Conservation (phyloP, 1,140 invertebrate species). For the Caenorhabditis tropicalis region DNA sequence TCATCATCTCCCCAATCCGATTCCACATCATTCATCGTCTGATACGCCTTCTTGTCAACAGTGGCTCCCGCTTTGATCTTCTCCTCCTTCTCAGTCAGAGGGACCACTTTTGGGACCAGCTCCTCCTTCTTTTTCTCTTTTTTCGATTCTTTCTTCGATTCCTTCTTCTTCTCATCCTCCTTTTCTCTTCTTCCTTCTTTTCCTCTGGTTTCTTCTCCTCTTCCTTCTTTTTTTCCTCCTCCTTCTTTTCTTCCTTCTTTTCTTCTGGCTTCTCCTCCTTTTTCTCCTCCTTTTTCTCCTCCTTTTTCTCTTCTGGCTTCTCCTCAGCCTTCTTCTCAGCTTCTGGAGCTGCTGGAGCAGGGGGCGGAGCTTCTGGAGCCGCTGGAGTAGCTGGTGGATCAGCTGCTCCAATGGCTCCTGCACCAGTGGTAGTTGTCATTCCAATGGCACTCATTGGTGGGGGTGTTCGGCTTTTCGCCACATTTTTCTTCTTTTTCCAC, state of each 20-base stretch:
- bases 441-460: not conserved
- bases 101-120: not conserved
- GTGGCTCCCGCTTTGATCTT: not conserved
- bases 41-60: not conserved
- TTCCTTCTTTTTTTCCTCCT: not conserved
- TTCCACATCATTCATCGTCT: not conserved
- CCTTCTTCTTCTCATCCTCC: not conserved
- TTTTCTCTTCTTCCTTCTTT: not conserved
- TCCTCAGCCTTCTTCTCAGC: not conserved
- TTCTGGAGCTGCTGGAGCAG: not conserved
- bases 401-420: not conserved
- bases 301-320: not conserved
- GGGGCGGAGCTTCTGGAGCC: too few relatives aligned
- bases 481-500: not conserved
- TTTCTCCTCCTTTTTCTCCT: not conserved
- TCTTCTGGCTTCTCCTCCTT: not conserved
- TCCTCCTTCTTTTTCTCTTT: not conserved
- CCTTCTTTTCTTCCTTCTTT: not conserved
- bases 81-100: not conserved
- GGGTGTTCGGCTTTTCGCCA: not conserved
- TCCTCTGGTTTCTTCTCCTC: not conserved
- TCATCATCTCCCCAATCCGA: not conserved
- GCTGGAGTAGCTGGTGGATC: not conserved
- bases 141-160: not conserved
- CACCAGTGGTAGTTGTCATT: not conserved